Evolutionary conservation across 1,140 invertebrate genomes (phyloP).

Genomic region (Antheraea mylitta): DNA sequence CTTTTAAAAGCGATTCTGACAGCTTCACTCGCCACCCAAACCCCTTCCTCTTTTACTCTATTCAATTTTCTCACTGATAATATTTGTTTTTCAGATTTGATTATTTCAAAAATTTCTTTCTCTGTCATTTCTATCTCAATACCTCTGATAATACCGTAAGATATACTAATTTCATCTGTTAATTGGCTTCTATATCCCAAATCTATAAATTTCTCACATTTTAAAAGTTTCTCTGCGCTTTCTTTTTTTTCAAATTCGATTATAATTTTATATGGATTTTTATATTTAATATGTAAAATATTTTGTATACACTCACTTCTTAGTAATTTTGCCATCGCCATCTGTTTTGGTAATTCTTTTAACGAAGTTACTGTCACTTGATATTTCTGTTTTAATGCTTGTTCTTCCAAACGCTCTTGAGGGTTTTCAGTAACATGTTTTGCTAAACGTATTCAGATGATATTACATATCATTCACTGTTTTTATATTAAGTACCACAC

Average conservation of each 20-base stretch:
- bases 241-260: constrained; percentile 19
- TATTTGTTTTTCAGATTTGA: constrained; percentile 19
- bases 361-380: constrained; percentile 13
- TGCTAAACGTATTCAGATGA: too few relatives aligned
- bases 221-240: constrained; percentile 21
- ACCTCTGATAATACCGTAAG: constrained; percentile 26
- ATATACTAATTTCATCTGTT: constrained; percentile 17
- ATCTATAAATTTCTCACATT: constrained; percentile 17
- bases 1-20: constrained; percentile 8
- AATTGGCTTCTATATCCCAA: constrained; percentile 22
- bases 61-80: constrained; percentile 26
- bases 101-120: constrained; percentile 10
- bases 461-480: too few relatives aligned
- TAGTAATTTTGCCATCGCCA: constrained; percentile 32
- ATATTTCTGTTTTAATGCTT: not conserved
- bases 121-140: constrained; percentile 20
- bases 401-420: not conserved
- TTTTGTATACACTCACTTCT: constrained; percentile 22
- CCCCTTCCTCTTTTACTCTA: constrained; percentile 15
- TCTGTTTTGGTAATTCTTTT: constrained; percentile 26
- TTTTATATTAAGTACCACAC: too few relatives aligned
- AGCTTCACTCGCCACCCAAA: constrained; percentile 31
- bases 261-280: constrained; percentile 25
- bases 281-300: constrained; percentile 31
- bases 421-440: not conserved